These are phyloP conservation scores for Empis livida DNA, from an alignment of 2,888 invertebrate genomes.

Conservation along the genomic window DNA sequence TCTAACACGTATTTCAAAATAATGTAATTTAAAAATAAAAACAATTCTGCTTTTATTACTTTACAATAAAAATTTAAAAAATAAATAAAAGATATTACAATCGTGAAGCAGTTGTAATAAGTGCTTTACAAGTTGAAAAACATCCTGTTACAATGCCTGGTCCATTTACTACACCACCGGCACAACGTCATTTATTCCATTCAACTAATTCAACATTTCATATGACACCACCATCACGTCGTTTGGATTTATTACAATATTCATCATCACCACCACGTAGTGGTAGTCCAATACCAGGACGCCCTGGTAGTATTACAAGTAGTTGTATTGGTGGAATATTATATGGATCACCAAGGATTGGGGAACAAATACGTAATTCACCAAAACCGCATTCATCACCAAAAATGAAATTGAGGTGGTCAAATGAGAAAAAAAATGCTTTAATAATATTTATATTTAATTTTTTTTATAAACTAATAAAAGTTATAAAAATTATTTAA, in stretches of 20 bases:
- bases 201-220: slow-evolving; percentile 46
- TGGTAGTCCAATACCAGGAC: slow-evolving; percentile 44
- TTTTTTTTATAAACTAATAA: not conserved
- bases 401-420: slow-evolving; percentile 85
- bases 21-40: slow-evolving; percentile 3
- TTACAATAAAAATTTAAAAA: not conserved
- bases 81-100: slow-evolving; percentile 69
- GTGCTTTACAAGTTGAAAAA: slow-evolving; percentile 86
- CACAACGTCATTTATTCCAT: slow-evolving; percentile 44
- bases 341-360: slow-evolving; percentile 44
- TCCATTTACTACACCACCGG: slow-evolving; percentile 60
- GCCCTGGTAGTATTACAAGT: slow-evolving; percentile 48
- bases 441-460: not conserved
- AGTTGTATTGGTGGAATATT: slow-evolving; percentile 23
- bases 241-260: slow-evolving; percentile 28
- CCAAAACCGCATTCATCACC: slow-evolving; percentile 68
- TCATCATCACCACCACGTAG: slow-evolving; percentile 22
- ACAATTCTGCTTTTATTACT: not conserved
- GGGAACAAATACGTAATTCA: slow-evolving; percentile 42
- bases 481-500: not conserved
- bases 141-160: slow-evolving; percentile 82
- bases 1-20: slow-evolving; percentile 4
- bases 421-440: not conserved
- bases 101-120: slow-evolving; percentile 83
- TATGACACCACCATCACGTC: slow-evolving; percentile 55